Conservation (phyloP, 1,140 invertebrate species). For the Nasonia giraulti region DNA sequence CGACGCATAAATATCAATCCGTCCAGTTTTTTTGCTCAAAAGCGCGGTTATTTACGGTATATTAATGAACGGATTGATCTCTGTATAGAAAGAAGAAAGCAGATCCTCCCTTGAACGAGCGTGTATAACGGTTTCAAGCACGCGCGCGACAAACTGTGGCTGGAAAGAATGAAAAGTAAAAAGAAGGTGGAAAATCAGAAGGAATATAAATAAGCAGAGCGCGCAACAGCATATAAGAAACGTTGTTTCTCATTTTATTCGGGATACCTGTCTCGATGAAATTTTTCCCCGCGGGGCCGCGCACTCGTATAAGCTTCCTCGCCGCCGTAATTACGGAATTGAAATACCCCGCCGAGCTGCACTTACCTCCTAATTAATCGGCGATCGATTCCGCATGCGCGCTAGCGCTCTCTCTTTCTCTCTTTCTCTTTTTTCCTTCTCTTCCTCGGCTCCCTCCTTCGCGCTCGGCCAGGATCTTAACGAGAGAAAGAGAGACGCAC, state of each 20-base stretch:
- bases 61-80: conserved; percentile 19
- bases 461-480: conserved; percentile 53
- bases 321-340: conserved; percentile 19
- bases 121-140: no score
- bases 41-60: background rate
- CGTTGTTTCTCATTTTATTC: conserved; percentile 15
- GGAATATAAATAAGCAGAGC: background rate
- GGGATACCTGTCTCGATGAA: conserved; percentile 10
- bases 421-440: background rate
- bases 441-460: background rate
- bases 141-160: background rate
- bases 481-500: conserved; percentile 52
- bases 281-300: background rate
- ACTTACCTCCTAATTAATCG: conserved; percentile 32
- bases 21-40: background rate
- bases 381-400: conserved; percentile 19
- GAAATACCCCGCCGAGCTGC: background rate
- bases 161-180: background rate
- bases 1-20: background rate
- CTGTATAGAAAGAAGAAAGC: background rate
- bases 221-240: conserved; percentile 3
- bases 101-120: no score
- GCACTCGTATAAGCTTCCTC: background rate
- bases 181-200: background rate
- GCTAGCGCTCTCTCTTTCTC: background rate